A percentile compares a stretch with the other conserved stretches of the same genome.
Conservation (phyloP, 53 echinoderm and acorn worm genomes). For the Arbacia lixula region DNA sequence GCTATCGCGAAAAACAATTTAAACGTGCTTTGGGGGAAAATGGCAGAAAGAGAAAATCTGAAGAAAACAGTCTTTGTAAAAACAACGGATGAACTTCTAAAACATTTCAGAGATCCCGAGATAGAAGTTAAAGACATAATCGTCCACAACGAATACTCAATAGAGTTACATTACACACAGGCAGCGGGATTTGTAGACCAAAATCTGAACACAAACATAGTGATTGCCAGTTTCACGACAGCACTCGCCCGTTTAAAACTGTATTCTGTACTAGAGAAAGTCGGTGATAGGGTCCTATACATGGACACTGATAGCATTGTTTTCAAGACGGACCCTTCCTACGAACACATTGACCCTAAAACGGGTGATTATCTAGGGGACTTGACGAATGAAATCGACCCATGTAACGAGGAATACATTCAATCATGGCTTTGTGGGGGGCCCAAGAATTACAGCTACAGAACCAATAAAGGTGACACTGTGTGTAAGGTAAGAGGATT, state of each 20-base stretch:
- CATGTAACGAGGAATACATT: constrained; percentile 25
- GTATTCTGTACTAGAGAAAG: constrained; percentile 31
- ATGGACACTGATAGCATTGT: constrained; percentile 69
- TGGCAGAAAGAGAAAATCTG: constrained; percentile 9
- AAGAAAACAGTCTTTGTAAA: background rate
- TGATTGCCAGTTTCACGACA: constrained; percentile 67
- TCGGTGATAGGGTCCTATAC: constrained; percentile 46
- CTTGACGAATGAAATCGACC: constrained; percentile 64
- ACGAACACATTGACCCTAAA: constrained; percentile 54
- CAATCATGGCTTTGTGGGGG: constrained; percentile 13
- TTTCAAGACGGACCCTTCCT: constrained; percentile 34
- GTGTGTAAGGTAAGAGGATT: constrained; percentile 41
- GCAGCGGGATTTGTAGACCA: background rate
- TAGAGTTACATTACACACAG: constrained; percentile 20
- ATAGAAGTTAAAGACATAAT: background rate
- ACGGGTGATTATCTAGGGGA: constrained; percentile 66
- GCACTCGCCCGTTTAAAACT: constrained; percentile 50
- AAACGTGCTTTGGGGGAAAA: constrained; percentile 36
- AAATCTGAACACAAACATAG: constrained; percentile 51
- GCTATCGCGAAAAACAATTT: constrained; percentile 50
- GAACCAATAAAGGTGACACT: constrained; percentile 4
- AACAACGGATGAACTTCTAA: background rate
- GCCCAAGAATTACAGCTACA: constrained; percentile 34
- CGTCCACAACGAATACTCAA: constrained; percentile 10
- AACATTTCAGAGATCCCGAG: background rate